Evolutionary conservation across 2,797 vertebrate species (phyloP), one percentile per base, ranked within the genome.

Genomic region (Pseudochaenichthys georgianus): DNA sequence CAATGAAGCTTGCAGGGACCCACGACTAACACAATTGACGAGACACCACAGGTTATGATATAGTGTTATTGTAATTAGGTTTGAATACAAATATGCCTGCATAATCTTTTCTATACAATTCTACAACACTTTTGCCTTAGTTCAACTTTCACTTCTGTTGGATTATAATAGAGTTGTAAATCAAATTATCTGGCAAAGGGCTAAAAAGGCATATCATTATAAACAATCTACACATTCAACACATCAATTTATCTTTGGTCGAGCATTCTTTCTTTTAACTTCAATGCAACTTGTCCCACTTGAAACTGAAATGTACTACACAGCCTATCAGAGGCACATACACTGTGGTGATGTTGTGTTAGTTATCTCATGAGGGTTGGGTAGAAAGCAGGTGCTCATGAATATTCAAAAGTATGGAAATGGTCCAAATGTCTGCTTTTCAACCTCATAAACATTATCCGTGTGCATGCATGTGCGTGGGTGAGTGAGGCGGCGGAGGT

Each of bases 351-450:
- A 73, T 57, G 65, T 66, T 70, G 66, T 71, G 55, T 72, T 75
- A 47, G 59, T 67, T 45, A 78, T 82, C 71, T 77, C 64, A 70
- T 74, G 64, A 83, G 78, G 67, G 48, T 83, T 78, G 51, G 63
- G 64, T 75, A 52, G 80, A 80, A 87, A 83, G 48, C 89, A 92
- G 87, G 88, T 91, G 89, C 76, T 79, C 86, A 91, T 91, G 74
- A 87, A 92, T 91, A 89, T 93, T 90, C 70, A 91, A 47, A 59
- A 64, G 57, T 34, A 48, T 28, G 61, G 54, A 85, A 82, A 59
- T 70, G 64, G 70, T 78, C 74, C 63, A 80, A 88, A 83, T 75
- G 72, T 80, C 78, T 80, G 66, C 11, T 70, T 87, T 81, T 82
- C 64, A 80, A 69, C 19, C 70, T 62, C 53, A 73, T 54, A 73